Evolutionary conservation across 2,888 invertebrate species (phyloP), one percentile per base, ranked within the genome.

Genomic region (Arrhopalites spinosus): DNA sequence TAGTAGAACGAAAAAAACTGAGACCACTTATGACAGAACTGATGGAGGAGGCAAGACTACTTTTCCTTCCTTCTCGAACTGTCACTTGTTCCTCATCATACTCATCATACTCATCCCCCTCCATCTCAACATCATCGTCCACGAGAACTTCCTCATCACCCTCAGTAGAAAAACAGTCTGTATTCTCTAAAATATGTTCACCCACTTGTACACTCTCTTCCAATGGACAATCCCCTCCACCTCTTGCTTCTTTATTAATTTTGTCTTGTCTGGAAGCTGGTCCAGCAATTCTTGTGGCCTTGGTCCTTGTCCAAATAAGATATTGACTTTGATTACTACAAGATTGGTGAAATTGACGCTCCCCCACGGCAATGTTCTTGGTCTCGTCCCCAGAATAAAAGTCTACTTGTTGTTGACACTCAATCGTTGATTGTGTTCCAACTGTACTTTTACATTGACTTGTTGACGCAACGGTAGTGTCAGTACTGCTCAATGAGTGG

Each of bases 301-400:
- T 77, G 43, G 81, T 82, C 15, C 81, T 72, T 0, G 93, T 88
- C 93, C 93, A 94, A 0, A 94, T 86, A 68, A 94, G 86, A 83
- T 94, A 94, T 71, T 90, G 88, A 0, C 92, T 91, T 84, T 94
- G 93, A 78, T 89, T 88, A 76, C 90, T 89, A 85, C 94, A 94
- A 7, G 93, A 90, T 75, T 92, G 91, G 84, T 94, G 93, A 85
- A 94, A 95, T 85, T 93, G 91, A 29, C 92, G 91, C 84, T 94
- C 94, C 82, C 93, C 93, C 15, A 59, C 2, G 0, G 59, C 8
- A 23, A 59, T 59, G 36, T 3, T 36, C 3, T 11, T 3, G 36
- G 36, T n/a, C n/a, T n/a, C 36, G 11, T 36, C 36, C 36, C 25
- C 8, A 3, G 27, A 25, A 13, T 27, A 15, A 23, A 25, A 13